Base-by-base conservation (phyloP, 2,113 vertebrate species). In the Lathamus discolor region DNA sequence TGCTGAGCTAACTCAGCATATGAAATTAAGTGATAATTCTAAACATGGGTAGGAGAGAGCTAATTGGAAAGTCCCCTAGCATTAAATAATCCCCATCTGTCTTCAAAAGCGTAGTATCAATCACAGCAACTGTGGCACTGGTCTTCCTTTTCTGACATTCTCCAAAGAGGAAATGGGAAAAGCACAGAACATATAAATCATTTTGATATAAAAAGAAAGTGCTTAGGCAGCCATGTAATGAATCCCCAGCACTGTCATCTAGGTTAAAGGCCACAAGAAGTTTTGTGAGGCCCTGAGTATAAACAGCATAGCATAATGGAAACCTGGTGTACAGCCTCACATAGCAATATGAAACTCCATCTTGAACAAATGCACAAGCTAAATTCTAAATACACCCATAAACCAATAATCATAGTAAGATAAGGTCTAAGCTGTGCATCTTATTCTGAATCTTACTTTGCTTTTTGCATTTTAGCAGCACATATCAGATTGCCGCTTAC, bases 11-110 rank as follows among this genome's bases (percentile, higher is more conserved):
- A 91, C 62, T 89, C 43, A 1, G 77, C 69, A 73, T 35, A 69
- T 35, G 84, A 85, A 95, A 85, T 75, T 72, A 84, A 78, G 91
- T 62, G 86, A 28, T 87, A 91, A 95, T 89, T 89, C 93, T 75
- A 84, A 89, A 91, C 66, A 66, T 0, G 0, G 41, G 55, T 51
- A 86, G 61, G 43, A 86, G 70, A 72, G 61, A 91, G 22, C 86
- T 95, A 95, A 93, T 8, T 87, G 93, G 69, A 89, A 93, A 93
- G 81, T 92, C 83, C 86, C 62, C 74, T 15, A 44, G 74, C 74
- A 95, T 95, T 92, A 91, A 96, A 92, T 93, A 95, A 95, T 91
- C 62, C 86, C 86, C 89, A 95, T 89, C 91, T 84, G 81, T 95
- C 95, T 97, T 94, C 86, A 89, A 48, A 91, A 91, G 62, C 74